These are phyloP conservation scores for Lucilia sericata DNA, from an alignment of 1,140 invertebrate genomes.

Conservation along the genomic window DNA sequence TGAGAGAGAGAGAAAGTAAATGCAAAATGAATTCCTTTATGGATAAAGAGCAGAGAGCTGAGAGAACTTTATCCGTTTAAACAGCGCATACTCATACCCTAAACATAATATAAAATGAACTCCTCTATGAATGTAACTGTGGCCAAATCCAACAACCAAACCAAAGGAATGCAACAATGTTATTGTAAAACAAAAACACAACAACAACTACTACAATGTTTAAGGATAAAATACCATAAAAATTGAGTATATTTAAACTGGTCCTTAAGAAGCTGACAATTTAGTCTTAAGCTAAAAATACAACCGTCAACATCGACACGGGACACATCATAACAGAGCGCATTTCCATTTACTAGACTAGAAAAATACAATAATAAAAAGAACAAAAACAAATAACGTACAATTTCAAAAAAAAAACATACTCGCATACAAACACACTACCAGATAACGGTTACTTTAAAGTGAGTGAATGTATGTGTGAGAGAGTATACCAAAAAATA, in stretches of 20 bases:
- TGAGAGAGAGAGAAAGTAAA: not conserved
- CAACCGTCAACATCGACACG: conserved; percentile 29
- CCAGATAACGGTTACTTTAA: not conserved
- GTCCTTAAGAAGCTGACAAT: conserved; percentile 32
- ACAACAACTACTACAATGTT: not conserved
- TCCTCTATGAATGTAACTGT: not conserved
- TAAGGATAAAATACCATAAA: conserved; percentile 30
- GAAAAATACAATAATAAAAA: not conserved
- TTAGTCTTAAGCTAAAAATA: conserved; percentile 33
- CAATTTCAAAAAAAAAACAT: not conserved
- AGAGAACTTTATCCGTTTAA: conserved; percentile 21
- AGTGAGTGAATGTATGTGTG: not conserved
- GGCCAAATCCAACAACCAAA: not conserved
- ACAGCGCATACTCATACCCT: conserved; percentile 1
- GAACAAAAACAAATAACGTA: not conserved
- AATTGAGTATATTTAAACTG: conserved; percentile 40
- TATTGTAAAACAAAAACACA: not conserved
- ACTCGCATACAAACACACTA: too few species aligned
- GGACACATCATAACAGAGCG: not conserved
- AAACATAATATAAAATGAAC: not conserved
- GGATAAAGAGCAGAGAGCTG: not conserved
- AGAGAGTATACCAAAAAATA: not conserved
- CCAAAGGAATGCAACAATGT: conserved; percentile 43
- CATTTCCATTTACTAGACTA: not conserved
- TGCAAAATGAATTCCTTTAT: not conserved